Percentiles rank a stretch among this genome's conserved stretches.
These are phyloP conservation scores for Tretioscincus oriximinensis DNA, from an alignment of 2,113 vertebrate species.

Conservation along the genomic window DNA sequence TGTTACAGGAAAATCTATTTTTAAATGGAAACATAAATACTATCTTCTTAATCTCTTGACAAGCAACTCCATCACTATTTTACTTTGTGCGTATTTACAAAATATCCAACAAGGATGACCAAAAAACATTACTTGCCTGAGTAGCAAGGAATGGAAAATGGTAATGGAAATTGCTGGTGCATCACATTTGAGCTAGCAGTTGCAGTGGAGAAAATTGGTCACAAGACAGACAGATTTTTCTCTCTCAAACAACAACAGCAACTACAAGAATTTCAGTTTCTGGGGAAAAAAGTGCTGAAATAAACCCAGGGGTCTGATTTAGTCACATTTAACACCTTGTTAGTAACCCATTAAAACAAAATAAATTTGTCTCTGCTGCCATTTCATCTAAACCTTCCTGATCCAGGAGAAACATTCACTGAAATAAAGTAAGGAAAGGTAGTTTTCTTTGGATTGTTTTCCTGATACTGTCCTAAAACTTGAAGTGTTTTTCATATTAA, in stretches of 20 bases:
- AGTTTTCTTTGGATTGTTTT: neutral
- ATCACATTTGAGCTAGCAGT: conserved; percentile 12
- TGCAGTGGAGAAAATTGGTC: neutral
- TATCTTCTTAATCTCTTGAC: conserved; percentile 30
- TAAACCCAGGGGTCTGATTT: neutral
- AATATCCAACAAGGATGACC: neutral
- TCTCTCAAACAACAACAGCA: too few species aligned
- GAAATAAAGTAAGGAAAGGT: neutral
- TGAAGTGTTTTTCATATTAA: too few species aligned
- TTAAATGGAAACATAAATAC: conserved; percentile 39
- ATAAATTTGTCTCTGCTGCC: neutral
- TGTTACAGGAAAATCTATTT: conserved; percentile 40
- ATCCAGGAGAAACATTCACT: neutral
- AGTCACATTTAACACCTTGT: neutral
- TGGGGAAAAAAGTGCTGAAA: neutral
- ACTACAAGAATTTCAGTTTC: neutral
- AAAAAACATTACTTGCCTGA: neutral
- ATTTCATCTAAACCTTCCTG: neutral
- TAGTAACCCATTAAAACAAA: neutral
- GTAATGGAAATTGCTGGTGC: neutral
- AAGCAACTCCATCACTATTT: conserved; percentile 2
- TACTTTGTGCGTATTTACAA: conserved; percentile 4
- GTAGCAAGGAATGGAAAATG: neutral
- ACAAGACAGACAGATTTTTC: neutral
- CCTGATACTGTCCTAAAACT: neutral